Percentiles rank a stretch among this genome's conserved stretches.
These are phyloP conservation scores for Popillia japonica DNA, from an alignment of 1,140 invertebrate genomes.

Conservation along the genomic window DNA sequence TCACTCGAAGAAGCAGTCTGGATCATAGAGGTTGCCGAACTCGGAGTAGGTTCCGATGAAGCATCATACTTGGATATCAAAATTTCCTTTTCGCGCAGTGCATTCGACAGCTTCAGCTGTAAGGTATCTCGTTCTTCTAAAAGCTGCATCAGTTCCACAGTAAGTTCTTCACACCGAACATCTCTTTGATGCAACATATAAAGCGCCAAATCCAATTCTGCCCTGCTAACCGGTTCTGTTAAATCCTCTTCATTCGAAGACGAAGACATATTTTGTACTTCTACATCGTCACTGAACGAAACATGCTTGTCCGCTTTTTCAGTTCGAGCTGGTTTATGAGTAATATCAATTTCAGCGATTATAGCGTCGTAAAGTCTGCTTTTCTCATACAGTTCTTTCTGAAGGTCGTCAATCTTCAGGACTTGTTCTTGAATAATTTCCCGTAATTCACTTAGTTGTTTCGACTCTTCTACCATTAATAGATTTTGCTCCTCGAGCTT, in stretches of 20 bases:
- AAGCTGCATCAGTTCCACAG: slow-evolving; percentile 82
- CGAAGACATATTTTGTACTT: background rate
- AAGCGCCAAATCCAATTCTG: slow-evolving; percentile 82
- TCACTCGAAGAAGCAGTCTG: background rate
- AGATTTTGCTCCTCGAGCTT: slow-evolving; percentile 64
- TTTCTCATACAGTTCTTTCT: slow-evolving; percentile 69
- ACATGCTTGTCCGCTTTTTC: background rate
- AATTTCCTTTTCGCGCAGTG: slow-evolving; percentile 76
- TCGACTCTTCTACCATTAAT: slow-evolving; percentile 65
- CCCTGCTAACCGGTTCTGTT: slow-evolving; percentile 58
- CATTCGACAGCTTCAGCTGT: slow-evolving; percentile 81
- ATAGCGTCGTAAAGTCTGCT: slow-evolving; percentile 65
- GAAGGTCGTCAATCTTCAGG: slow-evolving; percentile 71
- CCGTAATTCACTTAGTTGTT: slow-evolving; percentile 63
- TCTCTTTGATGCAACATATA: slow-evolving; percentile 89
- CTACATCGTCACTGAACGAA: slow-evolving; percentile 7
- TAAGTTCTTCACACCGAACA: slow-evolving; percentile 87
- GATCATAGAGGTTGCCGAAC: background rate
- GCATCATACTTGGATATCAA: slow-evolving; percentile 59
- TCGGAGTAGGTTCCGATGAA: background rate
- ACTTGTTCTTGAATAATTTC: slow-evolving; percentile 71
- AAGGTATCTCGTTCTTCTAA: slow-evolving; percentile 86
- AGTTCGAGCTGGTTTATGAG: background rate
- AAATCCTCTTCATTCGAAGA: slow-evolving; percentile 46
- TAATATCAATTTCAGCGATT: slow-evolving; percentile 58